Evolutionary conservation across 53 echinoderm and acorn worm species (phyloP), one percentile per base, ranked within the genome.

Genomic region (Echinarachnius parma): DNA sequence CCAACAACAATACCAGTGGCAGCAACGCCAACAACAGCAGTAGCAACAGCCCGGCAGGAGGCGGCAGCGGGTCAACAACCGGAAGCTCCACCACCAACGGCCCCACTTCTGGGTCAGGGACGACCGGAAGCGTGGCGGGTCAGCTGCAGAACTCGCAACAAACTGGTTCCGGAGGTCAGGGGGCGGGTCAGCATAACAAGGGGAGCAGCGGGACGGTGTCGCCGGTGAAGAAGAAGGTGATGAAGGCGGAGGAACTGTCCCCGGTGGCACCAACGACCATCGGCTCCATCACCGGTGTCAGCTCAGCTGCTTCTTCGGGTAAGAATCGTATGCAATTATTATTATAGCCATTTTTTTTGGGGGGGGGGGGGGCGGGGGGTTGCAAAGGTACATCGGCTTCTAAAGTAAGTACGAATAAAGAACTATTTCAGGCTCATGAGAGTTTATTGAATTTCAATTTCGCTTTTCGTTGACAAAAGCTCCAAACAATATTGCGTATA

Each of bases 21-120:
- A 81, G 60, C 9, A 86, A 57, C 59, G 53, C 36, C 0, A 81
- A 21, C 60, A 82, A 14, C 15, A 78, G 57, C 46, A 78, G 30
- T 25, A 80, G 30, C 56, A 75, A 57, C 36, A 76, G 53, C 26
- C 66, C 65, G 31, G 66, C 80, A 15, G n/a, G n/a, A n/a, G n/a
- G n/a, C n/a, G n/a, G n/a, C n/a, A 83, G 64, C 58, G 81, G 75
- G 2, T 67, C 70, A 30, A 82, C 30, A 7, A 81, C 72, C 35
- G 77, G 59, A 44, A 83, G 59, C 77, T 33, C 62, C 19, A 59
- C 70, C 19, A 82, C 61, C 75, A 89, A 82, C 47, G 84, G 78
- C 60, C 82, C 79, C 22, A 74, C 81, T 11, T n/a, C n/a, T n/a
- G n/a, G n/a, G n/a, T n/a, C n/a, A n/a, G 75, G 62, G 32, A 55